A percentile compares a stretch with the other conserved stretches of the same genome.
Evolutionary conservation across 2,113 vertebrate genomes (phyloP).

Genomic region (Alexandromys fortis): DNA sequence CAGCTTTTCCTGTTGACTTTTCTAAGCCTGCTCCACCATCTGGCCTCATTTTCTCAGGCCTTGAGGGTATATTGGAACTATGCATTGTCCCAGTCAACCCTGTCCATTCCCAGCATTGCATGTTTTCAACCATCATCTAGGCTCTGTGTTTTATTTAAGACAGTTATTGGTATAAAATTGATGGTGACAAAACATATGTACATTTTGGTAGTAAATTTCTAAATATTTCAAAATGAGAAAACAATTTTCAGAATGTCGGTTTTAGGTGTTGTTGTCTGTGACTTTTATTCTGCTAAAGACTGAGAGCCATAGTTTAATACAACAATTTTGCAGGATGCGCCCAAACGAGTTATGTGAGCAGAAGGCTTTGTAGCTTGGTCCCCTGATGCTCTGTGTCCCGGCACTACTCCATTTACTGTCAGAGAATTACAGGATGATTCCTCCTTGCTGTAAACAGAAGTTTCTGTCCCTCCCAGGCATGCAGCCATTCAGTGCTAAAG

Average conservation of each 20-base stretch:
- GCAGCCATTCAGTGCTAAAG: too few species aligned
- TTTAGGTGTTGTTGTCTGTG: not conserved
- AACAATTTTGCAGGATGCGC: not conserved
- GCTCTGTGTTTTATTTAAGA: not conserved
- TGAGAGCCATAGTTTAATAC: not conserved
- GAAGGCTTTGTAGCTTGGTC: not conserved
- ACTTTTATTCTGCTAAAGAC: not conserved
- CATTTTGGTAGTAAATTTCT: not conserved
- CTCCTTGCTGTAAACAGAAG: not conserved
- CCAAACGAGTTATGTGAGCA: not conserved
- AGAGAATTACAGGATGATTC: not conserved
- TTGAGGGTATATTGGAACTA: not conserved
- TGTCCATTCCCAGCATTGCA: not conserved
- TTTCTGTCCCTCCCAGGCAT: too few species aligned
- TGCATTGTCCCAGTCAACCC: not conserved
- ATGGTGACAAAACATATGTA: not conserved
- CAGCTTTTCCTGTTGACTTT: not conserved
- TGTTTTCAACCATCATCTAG: not conserved
- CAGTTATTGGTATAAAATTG: not conserved
- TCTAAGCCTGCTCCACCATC: not conserved
- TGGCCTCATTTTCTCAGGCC: not conserved
- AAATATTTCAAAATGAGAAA: slow-evolving; percentile 14
- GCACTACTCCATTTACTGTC: not conserved
- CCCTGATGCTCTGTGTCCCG: rapidly evolving
- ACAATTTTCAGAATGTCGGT: not conserved